Evolutionary conservation across 2,888 invertebrate species (phyloP), one percentile per base, ranked within the genome.

Genomic region (Andrena bucephala): DNA sequence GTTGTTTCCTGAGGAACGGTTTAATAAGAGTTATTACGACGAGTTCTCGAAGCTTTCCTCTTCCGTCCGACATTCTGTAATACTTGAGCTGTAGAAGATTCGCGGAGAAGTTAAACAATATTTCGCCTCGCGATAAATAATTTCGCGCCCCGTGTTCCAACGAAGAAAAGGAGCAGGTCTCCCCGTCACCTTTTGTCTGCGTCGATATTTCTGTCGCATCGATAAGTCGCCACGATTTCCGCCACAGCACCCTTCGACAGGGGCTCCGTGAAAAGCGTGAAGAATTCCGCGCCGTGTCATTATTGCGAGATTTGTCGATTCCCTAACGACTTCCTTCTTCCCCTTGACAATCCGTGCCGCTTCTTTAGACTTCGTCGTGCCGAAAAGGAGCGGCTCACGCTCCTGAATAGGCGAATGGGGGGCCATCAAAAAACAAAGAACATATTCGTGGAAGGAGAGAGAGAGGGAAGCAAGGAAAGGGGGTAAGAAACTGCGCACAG

Each of bases 301-400:
- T 87, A 88, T 76, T 67, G 59, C 67, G 71, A 80, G 71, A 88
- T 84, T 86, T 63, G 76, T 67, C 65, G 67, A 29, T 29, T 29
- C 62, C 73, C 57, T 83, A 87, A 87, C 79, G 79, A 87, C 63
- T 59, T 68, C 31, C 52, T 60, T 36, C 50, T 52, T 27, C 52
- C 10, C 52, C n/a, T 57, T 29, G 29, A 36, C 50, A 31, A 68
- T 54, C 31, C 36, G 24, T 42, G 42, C 57, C 72, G 2, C 52
- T 60, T 71, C 74, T 81, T 87, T 81, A 60, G 68, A 63, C 48
- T 60, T 68, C 69, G 71, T 42, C 31, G 68, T 13, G 50, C 50
- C 72, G 75, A 79, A 85, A 87, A 73, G 74, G 77, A 76, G 72
- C 65, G 65, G 48, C 80, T 74, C 63, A 57, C 29, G 73, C 72